These are phyloP conservation scores for Apostichopus japonicus DNA, from an alignment of 35 echinoderm and acorn worm species.

Conservation along the genomic window DNA sequence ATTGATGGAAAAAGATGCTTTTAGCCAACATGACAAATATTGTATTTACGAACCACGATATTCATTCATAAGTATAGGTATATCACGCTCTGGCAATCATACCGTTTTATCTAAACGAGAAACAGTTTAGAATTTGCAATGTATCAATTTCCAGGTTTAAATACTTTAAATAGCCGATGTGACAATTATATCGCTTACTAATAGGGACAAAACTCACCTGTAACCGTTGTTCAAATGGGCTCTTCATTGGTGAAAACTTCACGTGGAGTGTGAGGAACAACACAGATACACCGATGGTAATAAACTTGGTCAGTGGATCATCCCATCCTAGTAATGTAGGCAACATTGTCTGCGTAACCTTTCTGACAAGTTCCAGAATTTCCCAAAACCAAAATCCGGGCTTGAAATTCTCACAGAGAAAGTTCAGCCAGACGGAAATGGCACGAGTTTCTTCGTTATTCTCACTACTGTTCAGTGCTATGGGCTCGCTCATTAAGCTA, in stretches of 20 bases:
- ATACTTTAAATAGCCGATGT: background rate
- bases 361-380: constrained; percentile 55
- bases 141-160: background rate
- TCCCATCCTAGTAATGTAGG: constrained; percentile 29
- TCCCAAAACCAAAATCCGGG: constrained; percentile 57
- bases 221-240: constrained; percentile 39
- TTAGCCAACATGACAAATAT: too few relatives aligned
- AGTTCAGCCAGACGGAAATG: constrained; percentile 24
- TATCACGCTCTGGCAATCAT: too few relatives aligned
- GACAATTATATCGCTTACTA: background rate
- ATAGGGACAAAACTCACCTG: constrained; percentile 1
- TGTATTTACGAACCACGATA: too few relatives aligned
- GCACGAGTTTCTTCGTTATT: background rate
- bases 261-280: constrained; percentile 38
- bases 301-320: constrained; percentile 43
- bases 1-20: too few relatives aligned
- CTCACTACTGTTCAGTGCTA: background rate
- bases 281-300: constrained; percentile 47
- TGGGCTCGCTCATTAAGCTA: background rate
- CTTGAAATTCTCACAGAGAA: constrained; percentile 69
- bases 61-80: too few relatives aligned
- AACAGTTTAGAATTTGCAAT: too few relatives aligned
- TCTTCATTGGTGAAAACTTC: constrained; percentile 52
- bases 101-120: too few relatives aligned
- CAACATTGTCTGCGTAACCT: too few relatives aligned